Evolutionary conservation across 2,888 invertebrate species (phyloP).

Genomic region (Lycophotia porphyrea): DNA sequence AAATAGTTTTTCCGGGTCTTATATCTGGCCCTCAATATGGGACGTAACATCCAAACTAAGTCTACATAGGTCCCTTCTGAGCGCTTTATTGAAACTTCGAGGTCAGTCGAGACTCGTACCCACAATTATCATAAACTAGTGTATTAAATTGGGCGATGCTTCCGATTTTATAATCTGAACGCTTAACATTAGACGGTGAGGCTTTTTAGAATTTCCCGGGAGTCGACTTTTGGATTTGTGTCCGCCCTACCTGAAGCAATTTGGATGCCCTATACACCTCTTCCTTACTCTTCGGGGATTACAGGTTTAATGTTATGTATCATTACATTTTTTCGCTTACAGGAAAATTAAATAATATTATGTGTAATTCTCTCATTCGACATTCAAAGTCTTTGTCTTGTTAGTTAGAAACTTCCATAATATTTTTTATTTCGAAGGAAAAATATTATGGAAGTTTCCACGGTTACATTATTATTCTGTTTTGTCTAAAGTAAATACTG

Average conservation of each 20-base stretch:
- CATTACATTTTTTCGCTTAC: not conserved
- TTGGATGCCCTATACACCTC: not conserved
- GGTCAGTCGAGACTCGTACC: constrained; percentile 32
- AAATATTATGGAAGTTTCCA: not conserved
- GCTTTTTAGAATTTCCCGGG: not conserved
- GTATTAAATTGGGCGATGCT: constrained; percentile 25
- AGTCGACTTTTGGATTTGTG: too few species aligned
- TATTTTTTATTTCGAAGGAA: too few species aligned
- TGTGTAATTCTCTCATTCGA: not conserved
- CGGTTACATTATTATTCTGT: not conserved
- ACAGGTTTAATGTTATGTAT: not conserved
- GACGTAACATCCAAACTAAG: constrained; percentile 27
- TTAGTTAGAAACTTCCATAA: too few species aligned
- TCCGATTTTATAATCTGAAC: constrained; percentile 7
- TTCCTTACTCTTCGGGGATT: not conserved
- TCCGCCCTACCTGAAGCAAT: not conserved
- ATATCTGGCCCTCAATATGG: constrained; percentile 33
- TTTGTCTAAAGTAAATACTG: not conserved
- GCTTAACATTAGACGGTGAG: not conserved
- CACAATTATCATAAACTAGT: constrained; percentile 36
- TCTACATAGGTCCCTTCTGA: constrained; percentile 30
- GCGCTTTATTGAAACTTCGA: constrained; percentile 38
- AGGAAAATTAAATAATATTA: not conserved
- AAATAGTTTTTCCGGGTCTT: constrained; percentile 47
- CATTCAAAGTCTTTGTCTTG: not conserved